A percentile compares a stretch with the other conserved stretches of the same genome.
These are phyloP conservation scores for Globodera ellingtonae DNA, from an alignment of 1,140 invertebrate genomes.

Conservation along the genomic window DNA sequence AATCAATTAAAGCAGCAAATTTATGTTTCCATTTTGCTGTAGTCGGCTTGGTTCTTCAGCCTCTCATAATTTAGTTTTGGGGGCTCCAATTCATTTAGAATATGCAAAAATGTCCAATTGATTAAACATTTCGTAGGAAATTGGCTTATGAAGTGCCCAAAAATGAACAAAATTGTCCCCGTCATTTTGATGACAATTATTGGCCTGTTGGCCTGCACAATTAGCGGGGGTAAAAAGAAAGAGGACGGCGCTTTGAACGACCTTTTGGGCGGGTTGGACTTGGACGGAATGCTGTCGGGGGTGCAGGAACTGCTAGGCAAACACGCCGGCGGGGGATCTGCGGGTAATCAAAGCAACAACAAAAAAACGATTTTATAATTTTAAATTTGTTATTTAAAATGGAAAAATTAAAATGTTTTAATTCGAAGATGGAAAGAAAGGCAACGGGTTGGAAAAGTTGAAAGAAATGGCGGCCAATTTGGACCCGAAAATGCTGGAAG, in stretches of 20 bases:
- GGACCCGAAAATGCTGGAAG: not conserved
- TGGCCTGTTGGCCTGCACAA: not conserved
- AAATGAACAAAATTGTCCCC: not conserved
- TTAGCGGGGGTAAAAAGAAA: not conserved
- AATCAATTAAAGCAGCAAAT: no score
- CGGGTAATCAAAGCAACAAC: not conserved
- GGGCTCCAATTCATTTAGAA: no score
- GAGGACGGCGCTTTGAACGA: not conserved
- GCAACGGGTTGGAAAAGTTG: not conserved
- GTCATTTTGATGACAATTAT: not conserved
- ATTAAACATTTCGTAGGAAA: no score
- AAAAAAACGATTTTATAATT: not conserved
- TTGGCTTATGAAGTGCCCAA: no score
- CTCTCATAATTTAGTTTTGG: no score
- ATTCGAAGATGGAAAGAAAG: not conserved
- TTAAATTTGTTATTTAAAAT: not conserved
- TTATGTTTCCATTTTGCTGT: no score
- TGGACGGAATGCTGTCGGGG: not conserved
- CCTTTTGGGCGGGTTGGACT: not conserved
- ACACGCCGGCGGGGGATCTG: not conserved
- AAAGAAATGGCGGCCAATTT: slow-evolving; percentile 4
- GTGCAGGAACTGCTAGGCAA: not conserved
- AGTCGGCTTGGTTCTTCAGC: no score
- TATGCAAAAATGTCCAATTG: no score
- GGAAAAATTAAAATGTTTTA: not conserved